Conservation (phyloP, 2,888 invertebrate species). For the Poecilobothrus nobilitatus region DNA sequence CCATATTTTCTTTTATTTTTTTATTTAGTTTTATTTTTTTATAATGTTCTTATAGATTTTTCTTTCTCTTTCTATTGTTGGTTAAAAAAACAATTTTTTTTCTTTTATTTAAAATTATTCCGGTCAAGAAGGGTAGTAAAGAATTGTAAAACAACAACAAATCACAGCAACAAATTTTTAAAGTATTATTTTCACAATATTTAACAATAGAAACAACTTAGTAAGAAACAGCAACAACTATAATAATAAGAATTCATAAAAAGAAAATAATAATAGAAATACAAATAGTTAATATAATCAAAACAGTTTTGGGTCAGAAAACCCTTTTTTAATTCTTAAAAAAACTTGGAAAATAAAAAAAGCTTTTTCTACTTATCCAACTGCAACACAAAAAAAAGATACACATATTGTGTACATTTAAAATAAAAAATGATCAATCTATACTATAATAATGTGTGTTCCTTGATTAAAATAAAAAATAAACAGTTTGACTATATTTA, state of each 20-base stretch:
- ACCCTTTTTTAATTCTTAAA: neutral
- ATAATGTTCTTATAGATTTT: too few relatives aligned
- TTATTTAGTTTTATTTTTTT: neutral
- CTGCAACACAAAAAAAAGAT: too few relatives aligned
- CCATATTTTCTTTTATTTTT: neutral
- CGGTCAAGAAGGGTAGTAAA: neutral
- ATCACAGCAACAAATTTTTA: too few relatives aligned
- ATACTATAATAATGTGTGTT: too few relatives aligned
- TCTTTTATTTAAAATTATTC: neutral
- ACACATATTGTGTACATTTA: too few relatives aligned
- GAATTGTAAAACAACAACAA: neutral
- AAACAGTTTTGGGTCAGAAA: neutral
- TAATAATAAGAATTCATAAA: neutral
- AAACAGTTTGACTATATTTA: too few relatives aligned
- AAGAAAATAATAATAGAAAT: neutral
- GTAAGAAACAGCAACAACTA: neutral
- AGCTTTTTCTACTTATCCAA: too few relatives aligned
- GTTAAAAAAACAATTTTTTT: neutral
- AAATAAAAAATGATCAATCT: too few relatives aligned
- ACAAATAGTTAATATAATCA: neutral
- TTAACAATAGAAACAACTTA: neutral
- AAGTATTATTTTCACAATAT: neutral
- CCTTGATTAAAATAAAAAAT: too few relatives aligned
- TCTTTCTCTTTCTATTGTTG: too few relatives aligned
- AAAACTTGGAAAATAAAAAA: neutral